These are phyloP conservation scores for Acanthurus leucopareius DNA, from an alignment of 2,797 vertebrate genomes.

Conservation along the genomic window DNA sequence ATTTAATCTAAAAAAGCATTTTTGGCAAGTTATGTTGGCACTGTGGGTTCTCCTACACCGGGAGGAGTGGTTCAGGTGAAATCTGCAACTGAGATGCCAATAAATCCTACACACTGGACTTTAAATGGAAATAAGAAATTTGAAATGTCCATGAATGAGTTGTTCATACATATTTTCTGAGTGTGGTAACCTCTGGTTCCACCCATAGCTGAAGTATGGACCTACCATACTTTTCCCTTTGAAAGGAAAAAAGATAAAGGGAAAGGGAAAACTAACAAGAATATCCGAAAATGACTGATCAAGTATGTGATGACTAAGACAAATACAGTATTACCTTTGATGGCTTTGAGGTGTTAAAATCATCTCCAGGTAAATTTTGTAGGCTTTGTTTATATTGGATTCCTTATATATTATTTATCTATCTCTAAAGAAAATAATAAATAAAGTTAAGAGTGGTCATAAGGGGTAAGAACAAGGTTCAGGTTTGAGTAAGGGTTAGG, in stretches of 20 bases:
- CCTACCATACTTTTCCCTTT: neutral
- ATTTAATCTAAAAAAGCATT: too few species aligned
- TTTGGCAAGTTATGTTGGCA: too few species aligned
- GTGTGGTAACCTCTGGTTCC: neutral
- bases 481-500: neutral
- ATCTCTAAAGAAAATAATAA: too few species aligned
- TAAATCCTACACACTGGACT: too few species aligned
- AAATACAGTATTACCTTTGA: neutral
- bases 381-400: constrained; percentile 1
- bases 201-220: neutral
- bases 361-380: neutral
- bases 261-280: neutral
- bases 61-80: too few species aligned
- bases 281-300: neutral
- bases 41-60: too few species aligned
- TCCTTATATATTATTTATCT: neutral
- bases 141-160: constrained; percentile 4
- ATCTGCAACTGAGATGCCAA: too few species aligned
- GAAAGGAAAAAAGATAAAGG: neutral
- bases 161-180: constrained; percentile 11
- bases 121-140: neutral
- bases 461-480: neutral
- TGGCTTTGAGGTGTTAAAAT: too few species aligned
- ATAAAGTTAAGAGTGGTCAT: neutral
- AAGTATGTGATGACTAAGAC: neutral